phyloP scores from a whole-genome alignment of 2,888 invertebrate species.

The Noctuana brunneofusca region DNA sequence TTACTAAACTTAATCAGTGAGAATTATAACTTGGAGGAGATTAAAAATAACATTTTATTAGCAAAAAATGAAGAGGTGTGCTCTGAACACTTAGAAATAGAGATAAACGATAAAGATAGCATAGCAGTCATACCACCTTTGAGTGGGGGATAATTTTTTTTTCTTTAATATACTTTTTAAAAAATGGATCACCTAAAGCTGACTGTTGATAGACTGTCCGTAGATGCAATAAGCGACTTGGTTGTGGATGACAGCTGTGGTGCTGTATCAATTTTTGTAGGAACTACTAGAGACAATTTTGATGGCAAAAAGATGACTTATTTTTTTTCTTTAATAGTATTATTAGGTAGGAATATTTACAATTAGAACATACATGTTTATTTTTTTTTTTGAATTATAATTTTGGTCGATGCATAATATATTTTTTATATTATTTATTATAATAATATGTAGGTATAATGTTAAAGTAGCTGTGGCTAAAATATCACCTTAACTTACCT shows the following conservation, averaged over 20 bases:
- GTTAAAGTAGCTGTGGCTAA: too few species aligned
- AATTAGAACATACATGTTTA: too few species aligned
- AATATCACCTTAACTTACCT: too few species aligned
- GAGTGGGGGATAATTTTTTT: constrained; percentile 89
- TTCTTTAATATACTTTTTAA: constrained; percentile 9
- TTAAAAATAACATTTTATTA: constrained; percentile 88
- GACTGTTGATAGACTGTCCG: constrained; percentile 84
- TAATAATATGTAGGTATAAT: too few species aligned
- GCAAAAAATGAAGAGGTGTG: constrained; percentile 93
- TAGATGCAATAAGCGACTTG: constrained; percentile 85
- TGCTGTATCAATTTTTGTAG: constrained; percentile 94
- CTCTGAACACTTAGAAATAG: constrained; percentile 75
- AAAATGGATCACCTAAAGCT: constrained; percentile 89
- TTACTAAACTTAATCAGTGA: constrained; percentile 84
- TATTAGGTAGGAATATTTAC: too few species aligned
- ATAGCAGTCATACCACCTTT: constrained; percentile 97
- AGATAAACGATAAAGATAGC: constrained; percentile 87
- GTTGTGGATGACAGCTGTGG: constrained; percentile 90
- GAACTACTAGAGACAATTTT: constrained; percentile 93
- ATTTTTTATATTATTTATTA: too few species aligned
- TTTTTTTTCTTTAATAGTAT: too few species aligned
- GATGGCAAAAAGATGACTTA: constrained; percentile 88
- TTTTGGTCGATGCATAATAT: too few species aligned
- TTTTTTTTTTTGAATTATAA: too few species aligned
- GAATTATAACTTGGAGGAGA: constrained; percentile 85